Base-by-base conservation (phyloP, 2,888 invertebrate species). In the Nemapogon koenigi region DNA sequence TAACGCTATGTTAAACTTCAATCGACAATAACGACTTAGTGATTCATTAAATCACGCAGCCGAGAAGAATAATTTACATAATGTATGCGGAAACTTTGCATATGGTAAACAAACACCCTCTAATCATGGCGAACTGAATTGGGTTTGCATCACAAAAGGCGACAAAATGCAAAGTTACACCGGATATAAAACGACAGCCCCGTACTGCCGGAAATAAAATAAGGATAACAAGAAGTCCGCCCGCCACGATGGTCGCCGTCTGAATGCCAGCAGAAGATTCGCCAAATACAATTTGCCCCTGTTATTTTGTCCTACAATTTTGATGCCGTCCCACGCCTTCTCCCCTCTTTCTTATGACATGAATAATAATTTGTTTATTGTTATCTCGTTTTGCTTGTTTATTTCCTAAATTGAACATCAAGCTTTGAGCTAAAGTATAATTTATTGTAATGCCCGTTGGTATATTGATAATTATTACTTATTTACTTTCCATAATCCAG, bases 311-410 rank as follows among this genome's bases (percentile, higher is more conserved):
- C 46, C n/a, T 46, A 51, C 55, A 53, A 59, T 57, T 58, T 53
- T 54, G 49, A 47, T 54, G 51, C 49, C 53, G 46, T 53, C 53
- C 50, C 52, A 43, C 46, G 46, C 40, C 46, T 47, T 45, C 44
- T 35, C 48, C 52, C 49, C 26, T 32, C 48, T 47, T 48, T 45
- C 50, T 59, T 54, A 55, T 50, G 53, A 52, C 56, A 55, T 59
- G 61, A 62, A 64, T 62, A 61, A 60, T 60, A 60, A 65, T 62
- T 62, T 62, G 61, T 63, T 62, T 62, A 59, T 62, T 60, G 58
- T 60, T 55, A 57, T 59, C 54, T 57, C 55, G 53, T 60, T 57
- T 52, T 54, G 53, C 36, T 40, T 45, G 43, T 45, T 46, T 45
- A 41, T 40, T 48, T 16, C 32, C 15, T 52, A 49, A 49, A 46